Evolutionary conservation across 1,140 invertebrate species (phyloP), one percentile per base, ranked within the genome.

Genomic region (Halictus rubicundus): DNA sequence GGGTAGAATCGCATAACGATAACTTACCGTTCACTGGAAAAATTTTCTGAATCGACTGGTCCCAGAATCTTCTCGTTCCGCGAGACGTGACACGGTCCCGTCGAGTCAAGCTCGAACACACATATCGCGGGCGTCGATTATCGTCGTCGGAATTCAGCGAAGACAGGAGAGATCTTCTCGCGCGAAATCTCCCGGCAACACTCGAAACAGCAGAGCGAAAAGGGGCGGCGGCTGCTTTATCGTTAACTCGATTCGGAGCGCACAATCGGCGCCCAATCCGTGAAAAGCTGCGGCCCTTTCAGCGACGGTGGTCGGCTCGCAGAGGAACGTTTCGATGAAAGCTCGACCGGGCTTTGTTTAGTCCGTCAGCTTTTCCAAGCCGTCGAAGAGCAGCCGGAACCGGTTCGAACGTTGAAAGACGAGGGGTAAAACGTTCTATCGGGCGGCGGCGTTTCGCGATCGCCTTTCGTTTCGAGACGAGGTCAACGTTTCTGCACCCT

Each of bases 401-500:
- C 49, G 14, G 23, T n/a, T 12, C 42, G 75, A 70, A 72, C 72
- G 37, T 7, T 32, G 75, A 70, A 72, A 78, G 49, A n/a, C 42
- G 14, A 52, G n/a, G 39, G 10, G 32, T 32, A 32, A n/a, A 32
- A 63, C 25, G 68, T 32, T 32, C 32, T 32, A 32, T 32, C 32
- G 32, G 32, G 32, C 32, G 32, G 32, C 32, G 32, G 32, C 1
- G 42, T 46, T 54, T 63, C 57, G 49, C 49, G n/a, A 61, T 70
- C 75, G 61, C 37, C 32, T 8, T 23, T 5, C 25, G 68, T 78
- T 70, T 54, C 42, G 46, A n/a, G n/a, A 23, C 23, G n/a, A 25
- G 74, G 76, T 72, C 60, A 52, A 78, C 60, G 76, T 72, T 78
- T 78, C 42, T 52, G 12, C 37, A n/a, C 54, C 7, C 54, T 57